Evolutionary conservation across 2,888 invertebrate genomes (phyloP).

Genomic region (Drosophila helvetica): DNA sequence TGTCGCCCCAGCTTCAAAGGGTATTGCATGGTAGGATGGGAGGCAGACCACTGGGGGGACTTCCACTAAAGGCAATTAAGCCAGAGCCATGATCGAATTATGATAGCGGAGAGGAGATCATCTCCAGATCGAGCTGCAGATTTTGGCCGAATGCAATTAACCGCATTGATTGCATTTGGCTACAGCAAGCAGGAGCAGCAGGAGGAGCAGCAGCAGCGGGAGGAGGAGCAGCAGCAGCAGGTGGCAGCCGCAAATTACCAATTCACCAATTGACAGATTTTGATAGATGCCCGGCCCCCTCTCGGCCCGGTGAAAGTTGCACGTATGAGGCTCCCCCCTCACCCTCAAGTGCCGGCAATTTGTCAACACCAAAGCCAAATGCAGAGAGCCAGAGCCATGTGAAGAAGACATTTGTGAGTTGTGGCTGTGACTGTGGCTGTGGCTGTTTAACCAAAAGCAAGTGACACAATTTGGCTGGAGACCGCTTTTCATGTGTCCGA

Average conservation of each 20-base stretch:
- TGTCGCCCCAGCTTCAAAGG: constrained; percentile 51
- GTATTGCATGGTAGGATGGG: constrained; percentile 21
- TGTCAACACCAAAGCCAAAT: constrained; percentile 62
- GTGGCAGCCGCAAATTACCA: constrained; percentile 56
- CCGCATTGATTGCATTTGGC: constrained; percentile 45
- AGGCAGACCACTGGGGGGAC: constrained; percentile 3
- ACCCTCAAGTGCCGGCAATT: constrained; percentile 56
- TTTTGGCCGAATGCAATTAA: constrained; percentile 64
- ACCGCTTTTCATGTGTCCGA: constrained; percentile 71
- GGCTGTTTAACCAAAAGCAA: constrained; percentile 63
- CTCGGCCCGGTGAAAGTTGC: constrained; percentile 37
- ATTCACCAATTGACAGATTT: constrained; percentile 74
- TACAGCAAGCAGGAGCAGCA: constrained; percentile 53
- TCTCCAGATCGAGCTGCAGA: neutral
- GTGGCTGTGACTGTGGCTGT: constrained; percentile 9
- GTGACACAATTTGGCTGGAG: constrained; percentile 73
- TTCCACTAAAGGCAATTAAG: constrained; percentile 46
- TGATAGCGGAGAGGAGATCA: constrained; percentile 53
- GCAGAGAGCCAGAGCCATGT: constrained; percentile 46
- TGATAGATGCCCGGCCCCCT: constrained; percentile 66
- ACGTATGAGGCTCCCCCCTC: constrained; percentile 10
- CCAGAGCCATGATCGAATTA: constrained; percentile 62
- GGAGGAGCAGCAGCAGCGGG: neutral
- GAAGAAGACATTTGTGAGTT: constrained; percentile 64
- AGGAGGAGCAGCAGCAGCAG: constrained; percentile 27